Evolutionary conservation across 2,797 vertebrate genomes (phyloP), one percentile per base, ranked within the genome.

Genomic region (Valencia hispanica): DNA sequence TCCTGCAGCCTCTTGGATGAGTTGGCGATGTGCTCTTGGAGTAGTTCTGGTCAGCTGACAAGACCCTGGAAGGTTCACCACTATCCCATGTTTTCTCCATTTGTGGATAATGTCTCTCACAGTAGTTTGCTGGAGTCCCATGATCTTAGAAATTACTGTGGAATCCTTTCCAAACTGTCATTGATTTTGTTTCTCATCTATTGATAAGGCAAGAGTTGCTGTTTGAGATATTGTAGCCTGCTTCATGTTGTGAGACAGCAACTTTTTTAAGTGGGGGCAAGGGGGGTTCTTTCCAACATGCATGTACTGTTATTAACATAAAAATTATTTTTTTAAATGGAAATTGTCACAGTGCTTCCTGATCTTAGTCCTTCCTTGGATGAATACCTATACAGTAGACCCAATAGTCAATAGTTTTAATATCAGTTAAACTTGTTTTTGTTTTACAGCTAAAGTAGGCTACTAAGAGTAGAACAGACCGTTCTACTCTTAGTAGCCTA

Each of bases 381-480:
- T 15, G 1, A 2, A 61, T 15, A 27, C 11, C 27, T 55, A 55
- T 14, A 39, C 3, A 43, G 11, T 8, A 59, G 17, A 36, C 18
- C 18, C 17, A 36, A 34, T 11, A 63, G 32, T 63, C 18, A 36
- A 63, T 1, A 15, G 59, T 11, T 63, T 63, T 36, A 36, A 18
- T 0, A 34, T 36, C 59, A 36, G 30, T 59, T n/a, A n/a, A n/a
- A n/a, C n/a, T n/a, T n/a, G n/a, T n/a, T n/a, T n/a, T n/a, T n/a
- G n/a, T n/a, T n/a, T n/a, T n/a, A n/a, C n/a, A n/a, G n/a, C n/a
- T n/a, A n/a, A n/a, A n/a, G n/a, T n/a, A n/a, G n/a, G n/a, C n/a
- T n/a, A 81, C 77, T 78, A 73, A 81, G 63, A 68, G 66, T 27
- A 55, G 50, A 50, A 50, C 7, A 22, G 57, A n/a, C n/a, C n/a